phyloP scores from a whole-genome alignment of 2,888 invertebrate species.

The Mimumesa dahlbomi region DNA sequence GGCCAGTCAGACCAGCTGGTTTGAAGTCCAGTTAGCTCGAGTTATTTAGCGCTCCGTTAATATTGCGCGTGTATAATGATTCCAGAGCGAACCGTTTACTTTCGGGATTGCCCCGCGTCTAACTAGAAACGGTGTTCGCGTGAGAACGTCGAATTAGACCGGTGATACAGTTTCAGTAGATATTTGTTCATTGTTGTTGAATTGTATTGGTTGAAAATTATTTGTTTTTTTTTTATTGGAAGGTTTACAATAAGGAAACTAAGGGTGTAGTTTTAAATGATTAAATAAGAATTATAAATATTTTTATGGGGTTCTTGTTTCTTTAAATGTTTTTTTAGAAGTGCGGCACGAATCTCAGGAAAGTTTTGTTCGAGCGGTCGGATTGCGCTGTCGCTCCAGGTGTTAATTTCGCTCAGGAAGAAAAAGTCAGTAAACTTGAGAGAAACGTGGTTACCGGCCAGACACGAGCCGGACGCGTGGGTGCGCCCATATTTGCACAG shows the following conservation, averaged over 20 bases:
- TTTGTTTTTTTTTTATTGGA: too few relatives aligned
- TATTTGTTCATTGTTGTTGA: too few relatives aligned
- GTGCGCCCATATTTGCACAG: slow-evolving; percentile 54
- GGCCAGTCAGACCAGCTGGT: slow-evolving; percentile 49
- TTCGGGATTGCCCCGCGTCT: slow-evolving; percentile 47
- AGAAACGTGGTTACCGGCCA: slow-evolving; percentile 11
- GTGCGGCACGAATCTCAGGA: too few relatives aligned
- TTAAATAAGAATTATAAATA: too few relatives aligned
- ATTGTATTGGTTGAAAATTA: too few relatives aligned
- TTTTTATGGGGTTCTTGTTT: too few relatives aligned
- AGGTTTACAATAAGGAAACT: too few relatives aligned
- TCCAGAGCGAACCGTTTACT: slow-evolving; percentile 31
- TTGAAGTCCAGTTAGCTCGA: slow-evolving; percentile 59
- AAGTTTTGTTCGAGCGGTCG: slow-evolving; percentile 6
- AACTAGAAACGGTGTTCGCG: slow-evolving; percentile 25
- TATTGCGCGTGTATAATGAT: slow-evolving; percentile 51
- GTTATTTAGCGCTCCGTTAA: slow-evolving; percentile 64
- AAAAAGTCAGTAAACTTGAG: slow-evolving; percentile 37
- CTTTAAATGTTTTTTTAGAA: too few relatives aligned
- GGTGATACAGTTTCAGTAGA: too few relatives aligned
- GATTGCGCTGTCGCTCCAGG: slow-evolving; percentile 30
- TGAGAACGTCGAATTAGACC: slow-evolving; percentile 33
- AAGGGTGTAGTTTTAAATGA: too few relatives aligned
- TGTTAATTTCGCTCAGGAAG: slow-evolving; percentile 51
- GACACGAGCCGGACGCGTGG: slow-evolving; percentile 60